Evolutionary conservation across 2,113 vertebrate species (phyloP), one percentile per base, ranked within the genome.

Genomic region (Brachyistius frenatus): DNA sequence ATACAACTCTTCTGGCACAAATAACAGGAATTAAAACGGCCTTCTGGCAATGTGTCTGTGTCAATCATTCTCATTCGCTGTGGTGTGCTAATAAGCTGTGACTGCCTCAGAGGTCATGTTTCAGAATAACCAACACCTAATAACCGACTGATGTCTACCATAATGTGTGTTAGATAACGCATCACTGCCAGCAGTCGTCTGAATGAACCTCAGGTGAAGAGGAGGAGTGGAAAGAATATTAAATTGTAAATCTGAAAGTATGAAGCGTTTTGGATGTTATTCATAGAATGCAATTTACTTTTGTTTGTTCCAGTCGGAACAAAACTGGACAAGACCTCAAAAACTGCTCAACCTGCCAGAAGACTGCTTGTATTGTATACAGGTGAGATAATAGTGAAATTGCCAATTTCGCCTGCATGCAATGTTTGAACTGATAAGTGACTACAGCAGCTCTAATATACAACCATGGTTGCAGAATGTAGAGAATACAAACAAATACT

Each of bases 301-400:
- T 52, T 61, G 56, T n/a, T 60, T 61, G 33, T 75, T 69, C 41
- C 14, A 94, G 94, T 55, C 66, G 77, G 30, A 67, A 79, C 79
- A 90, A 83, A 71, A 94, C 86, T n/a, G 93, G 93, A 82, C 93
- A 93, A 81, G 92, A 95, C 73, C 86, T 94, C 33, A 91, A 88
- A 71, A 92, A 86, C 74, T 94, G 93, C 80, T 81, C 88, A 36
- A 93, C 90, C 57, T 94, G 94, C 83, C 94, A 95, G 90, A 93
- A 91, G 80, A 94, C 94, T 30, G 94, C 94, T 66, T 95, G 94
- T 50, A 89, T 93, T 58, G 88, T 95, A 46, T 95, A 95, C 89
- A 95, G 93, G 94, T 95, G 85, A 93, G 89, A 77, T 16, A 31
- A 66, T 2, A 44, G 41, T 11, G n/a, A 44, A 36, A 55, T 44